A percentile compares a stretch with the other conserved stretches of the same genome.
These are phyloP conservation scores for Aix galericulata DNA, from an alignment of 2,113 vertebrate species.

Conservation along the genomic window DNA sequence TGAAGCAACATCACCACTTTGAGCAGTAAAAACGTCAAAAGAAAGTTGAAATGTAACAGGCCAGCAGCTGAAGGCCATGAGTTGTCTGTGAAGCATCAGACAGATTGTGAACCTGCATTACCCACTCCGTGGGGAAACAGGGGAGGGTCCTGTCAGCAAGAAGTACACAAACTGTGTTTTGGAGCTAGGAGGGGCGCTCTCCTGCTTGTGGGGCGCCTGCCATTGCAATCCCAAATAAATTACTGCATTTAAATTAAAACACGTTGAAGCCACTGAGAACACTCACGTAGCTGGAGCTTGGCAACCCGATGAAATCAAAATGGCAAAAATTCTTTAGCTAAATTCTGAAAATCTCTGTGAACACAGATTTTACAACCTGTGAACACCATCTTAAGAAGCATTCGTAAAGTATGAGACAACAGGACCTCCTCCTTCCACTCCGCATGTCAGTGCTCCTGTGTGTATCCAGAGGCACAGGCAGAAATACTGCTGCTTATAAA, in stretches of 20 bases:
- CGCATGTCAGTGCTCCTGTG: accelerated
- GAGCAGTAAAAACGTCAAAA: too few species aligned
- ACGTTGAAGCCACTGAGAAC: neutral
- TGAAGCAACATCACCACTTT: too few species aligned
- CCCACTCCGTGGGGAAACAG: too few species aligned
- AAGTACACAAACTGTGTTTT: too few species aligned
- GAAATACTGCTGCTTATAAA: neutral
- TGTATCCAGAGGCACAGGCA: neutral
- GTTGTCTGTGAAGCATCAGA: too few species aligned
- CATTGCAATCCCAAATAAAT: too few species aligned
- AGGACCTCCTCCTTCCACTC: neutral
- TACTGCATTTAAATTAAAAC: neutral
- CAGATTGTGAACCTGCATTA: too few species aligned
- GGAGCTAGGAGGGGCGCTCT: too few species aligned
- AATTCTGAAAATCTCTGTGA: neutral
- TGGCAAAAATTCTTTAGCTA: accelerated
- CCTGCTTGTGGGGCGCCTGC: too few species aligned
- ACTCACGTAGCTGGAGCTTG: neutral
- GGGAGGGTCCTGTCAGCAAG: too few species aligned
- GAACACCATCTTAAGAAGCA: neutral
- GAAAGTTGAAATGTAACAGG: too few species aligned
- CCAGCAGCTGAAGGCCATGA: too few species aligned
- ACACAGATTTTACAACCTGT: neutral
- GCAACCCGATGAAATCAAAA: neutral
- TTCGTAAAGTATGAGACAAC: neutral